Base-by-base conservation (phyloP, 2,797 vertebrate species). In the Paratrypauchen microcephalus region DNA sequence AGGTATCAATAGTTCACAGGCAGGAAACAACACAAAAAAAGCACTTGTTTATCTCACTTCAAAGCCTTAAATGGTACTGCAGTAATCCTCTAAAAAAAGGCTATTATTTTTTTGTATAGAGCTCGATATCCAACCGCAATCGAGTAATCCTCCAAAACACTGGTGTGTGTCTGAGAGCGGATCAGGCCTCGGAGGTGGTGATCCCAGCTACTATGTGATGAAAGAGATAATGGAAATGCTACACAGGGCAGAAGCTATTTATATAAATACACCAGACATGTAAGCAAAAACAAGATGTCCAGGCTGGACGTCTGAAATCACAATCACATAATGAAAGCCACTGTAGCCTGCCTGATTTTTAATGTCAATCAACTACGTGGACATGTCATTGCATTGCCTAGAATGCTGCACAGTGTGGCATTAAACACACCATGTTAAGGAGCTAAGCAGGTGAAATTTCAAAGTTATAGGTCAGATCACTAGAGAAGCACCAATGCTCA, bases 1-100 rank as follows among this genome's bases (percentile, higher is more conserved):
- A 81, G 72, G 74, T 91, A 93, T 93, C 87, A 93, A 93, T 92
- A 91, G 92, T 93, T 93, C 79, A 93, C 86, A 82, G 84, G 86
- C 80, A 78, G 90, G 84, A 87, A 58, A 80, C 79, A 92, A 86
- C 83, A 85, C 69, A 80, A 61, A 26, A 26, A 26, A 81, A 80
- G 69, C 66, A 63, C 81, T 88, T 72, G 87, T 87, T 91, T 85
- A 88, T 89, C 78, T 81, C 71, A 73, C 83, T 75, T 87, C 82
- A 79, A 71, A 32, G 72, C 65, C 87, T 85, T 87, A 89, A 92
- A 81, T 86, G 84, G 83, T 68, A 80, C 21, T 32, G 77, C 78
- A 72, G 77, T 86, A 87, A 88, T 78, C 80, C 83, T 74, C 77
- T 73, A 83, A 83, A 76, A 88, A 83, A 65, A 81, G 74, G 71